Conservation (phyloP, 2,888 invertebrate genomes). For the Busseola fusca region DNA sequence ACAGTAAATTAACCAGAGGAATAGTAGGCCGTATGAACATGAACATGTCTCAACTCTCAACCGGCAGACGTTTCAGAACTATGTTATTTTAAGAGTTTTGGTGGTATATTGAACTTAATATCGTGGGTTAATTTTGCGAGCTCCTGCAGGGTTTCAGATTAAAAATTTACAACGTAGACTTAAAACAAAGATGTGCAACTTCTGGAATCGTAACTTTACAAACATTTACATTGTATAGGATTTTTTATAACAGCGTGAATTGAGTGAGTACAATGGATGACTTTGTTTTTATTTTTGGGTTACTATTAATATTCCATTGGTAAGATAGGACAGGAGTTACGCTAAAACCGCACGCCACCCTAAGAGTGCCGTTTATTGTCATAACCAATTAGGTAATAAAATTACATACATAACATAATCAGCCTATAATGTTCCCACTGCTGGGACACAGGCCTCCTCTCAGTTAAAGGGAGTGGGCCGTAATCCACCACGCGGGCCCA, state of each 20-base stretch:
- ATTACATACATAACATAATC: too few relatives aligned
- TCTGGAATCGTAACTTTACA: constrained; percentile 46
- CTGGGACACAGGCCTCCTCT: too few relatives aligned
- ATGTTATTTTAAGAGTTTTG: constrained; percentile 51
- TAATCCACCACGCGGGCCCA: too few relatives aligned
- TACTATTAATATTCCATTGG: background rate
- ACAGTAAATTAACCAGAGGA: constrained; percentile 73
- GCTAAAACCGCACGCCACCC: background rate
- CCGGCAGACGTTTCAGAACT: constrained; percentile 37
- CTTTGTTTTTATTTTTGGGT: background rate
- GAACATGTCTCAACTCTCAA: constrained; percentile 65
- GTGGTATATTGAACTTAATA: constrained; percentile 62
- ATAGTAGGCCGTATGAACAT: constrained; percentile 66
- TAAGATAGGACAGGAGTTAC: background rate
- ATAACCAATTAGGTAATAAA: constrained; percentile 11
- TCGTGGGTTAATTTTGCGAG: constrained; percentile 67
- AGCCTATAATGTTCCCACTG: too few relatives aligned
- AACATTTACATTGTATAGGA: background rate
- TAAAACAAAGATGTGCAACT: constrained; percentile 48
- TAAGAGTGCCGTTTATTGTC: background rate
- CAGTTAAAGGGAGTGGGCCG: too few relatives aligned
- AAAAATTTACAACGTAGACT: constrained; percentile 64
- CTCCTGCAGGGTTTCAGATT: constrained; percentile 64
- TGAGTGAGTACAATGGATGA: background rate
- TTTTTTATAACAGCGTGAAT: background rate